Evolutionary conservation across 2,888 invertebrate genomes (phyloP), one percentile per base, ranked within the genome.

Genomic region (Hydropsyche betteni): DNA sequence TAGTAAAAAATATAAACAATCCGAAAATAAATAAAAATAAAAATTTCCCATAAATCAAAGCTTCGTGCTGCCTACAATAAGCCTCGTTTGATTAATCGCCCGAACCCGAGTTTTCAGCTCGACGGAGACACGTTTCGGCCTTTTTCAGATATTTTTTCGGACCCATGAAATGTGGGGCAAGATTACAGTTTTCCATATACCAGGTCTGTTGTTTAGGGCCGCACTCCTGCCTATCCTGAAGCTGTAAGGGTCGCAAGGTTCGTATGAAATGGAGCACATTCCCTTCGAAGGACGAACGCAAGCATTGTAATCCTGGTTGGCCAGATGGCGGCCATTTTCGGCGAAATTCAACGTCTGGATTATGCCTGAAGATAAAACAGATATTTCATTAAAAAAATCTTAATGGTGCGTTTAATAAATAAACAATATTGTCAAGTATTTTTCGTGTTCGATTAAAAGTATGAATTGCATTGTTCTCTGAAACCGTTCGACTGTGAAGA

Each of bases 271-370:
- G 1, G 93, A 91, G 81, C 95, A 95, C 88, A 90, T 91, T 0
- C 90, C 91, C 10, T 83, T 82, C 81, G 91, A 92, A 80, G 91
- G 90, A 4, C 94, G 86, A 79, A 94, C 88, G 82, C 95, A 95
- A 6, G 93, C 89, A 71, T 89, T 89, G 84, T 95, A 94, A 80
- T 94, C 91, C 82, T 94, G 94, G 79, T 90, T 88, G 0, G 95
- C 92, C 36, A 95, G 85, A 82, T 94, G 94, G 0, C 95, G 89
- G 0, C 95, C 95, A 81, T 95, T 95, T 36, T 91, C 91, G 0
- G 94, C 92, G 82, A 91, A 95, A 84, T 95, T 95, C 84, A 94
- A 91, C 0, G 94, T 94, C 84, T 91, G 90, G 78, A 93, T 88
- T 8, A 89, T 86, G 4, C 91, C 91, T 86, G 81, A 5, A 69